Base-by-base conservation (phyloP, 2,113 vertebrate species). In the Pipra filicauda region DNA sequence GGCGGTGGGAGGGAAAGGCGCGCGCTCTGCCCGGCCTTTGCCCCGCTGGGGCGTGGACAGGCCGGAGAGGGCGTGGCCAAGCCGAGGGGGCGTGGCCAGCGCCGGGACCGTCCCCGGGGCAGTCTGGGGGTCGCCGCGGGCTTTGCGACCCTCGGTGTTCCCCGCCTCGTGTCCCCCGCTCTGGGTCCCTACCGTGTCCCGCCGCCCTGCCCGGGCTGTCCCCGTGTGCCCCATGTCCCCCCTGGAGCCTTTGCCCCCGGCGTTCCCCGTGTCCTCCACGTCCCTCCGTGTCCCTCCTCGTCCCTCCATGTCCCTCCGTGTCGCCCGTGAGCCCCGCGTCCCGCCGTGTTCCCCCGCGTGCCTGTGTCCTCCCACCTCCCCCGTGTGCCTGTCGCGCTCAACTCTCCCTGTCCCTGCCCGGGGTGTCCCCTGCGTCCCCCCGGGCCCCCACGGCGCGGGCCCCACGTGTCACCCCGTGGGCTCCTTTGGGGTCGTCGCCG, bases 31-130 rank as follows among this genome's bases (percentile, higher is more conserved):
- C 39, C 64, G 69, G 18, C 65, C 44, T 72, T 72, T 44, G 78
- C 71, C 65, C 78, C 11, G 4, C 12, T 7, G 51, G 59, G 86
- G 91, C 33, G 74, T 10, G 73, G 67, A 4, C 46, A 28, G 2
- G 82, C 1, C 0, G 1, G 1, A 30, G 8, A 8, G 61, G 72
- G 83, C 52, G 72, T 31, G 83, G 16, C 1, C 46, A 70, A 21
- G 6, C 3, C 7, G 3, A n/a, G 23, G 54, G 54, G 70, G 70
- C 49, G 51, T 13, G 70, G 51, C 15, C 28, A 57, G 1, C 2
- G 3, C 12, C 15, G 6, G 8, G 12, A 20, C 46, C 33, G 31
- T 22, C 2, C 51, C 20, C 3, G 43, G 49, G 35, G 14, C 35
- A 0, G 22, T 16, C 31, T 10, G 18, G 22, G 58, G 59, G 24